A percentile compares a stretch with the other conserved stretches of the same genome.
phyloP scores from a whole-genome alignment of 2,888 invertebrate species.

The Patella ulyssiponensis region DNA sequence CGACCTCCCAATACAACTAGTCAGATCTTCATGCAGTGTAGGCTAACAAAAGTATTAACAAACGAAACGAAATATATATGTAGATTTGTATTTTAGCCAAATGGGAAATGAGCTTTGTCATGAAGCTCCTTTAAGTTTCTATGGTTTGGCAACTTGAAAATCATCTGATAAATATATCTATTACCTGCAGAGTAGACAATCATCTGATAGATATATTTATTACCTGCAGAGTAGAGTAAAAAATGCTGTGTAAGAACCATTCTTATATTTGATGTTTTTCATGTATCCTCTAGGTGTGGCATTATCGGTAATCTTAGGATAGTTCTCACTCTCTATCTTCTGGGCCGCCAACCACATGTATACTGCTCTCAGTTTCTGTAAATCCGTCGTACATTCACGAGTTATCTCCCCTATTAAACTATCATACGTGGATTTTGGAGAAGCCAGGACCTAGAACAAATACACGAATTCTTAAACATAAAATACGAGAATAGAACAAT shows the following conservation, averaged over 20 bases:
- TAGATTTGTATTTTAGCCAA: too few species aligned
- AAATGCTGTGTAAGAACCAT: conserved; percentile 41
- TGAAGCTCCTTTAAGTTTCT: too few species aligned
- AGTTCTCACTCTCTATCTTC: conserved; percentile 31
- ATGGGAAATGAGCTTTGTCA: too few species aligned
- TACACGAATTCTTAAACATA: too few species aligned
- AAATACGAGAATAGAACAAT: too few species aligned
- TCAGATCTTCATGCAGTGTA: too few species aligned
- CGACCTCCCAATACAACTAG: too few species aligned
- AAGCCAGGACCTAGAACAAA: too few species aligned
- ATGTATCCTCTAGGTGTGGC: conserved; percentile 45
- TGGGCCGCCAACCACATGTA: conserved; percentile 46
- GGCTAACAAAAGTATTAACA: too few species aligned
- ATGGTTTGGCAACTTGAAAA: too few species aligned
- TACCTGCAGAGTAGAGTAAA: conserved; percentile 48
- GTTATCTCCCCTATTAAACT: conserved; percentile 36
- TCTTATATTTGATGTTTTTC: conserved; percentile 39
- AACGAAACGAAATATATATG: too few species aligned
- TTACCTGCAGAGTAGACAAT: conserved; percentile 45
- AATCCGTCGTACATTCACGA: conserved; percentile 28
- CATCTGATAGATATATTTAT: neutral
- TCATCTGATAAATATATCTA: neutral
- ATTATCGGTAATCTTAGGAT: conserved; percentile 23
- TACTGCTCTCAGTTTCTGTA: conserved; percentile 40
- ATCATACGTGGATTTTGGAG: conserved; percentile 17